These are phyloP conservation scores for Elysia chlorotica DNA, from an alignment of 1,140 invertebrate genomes.

Conservation along the genomic window DNA sequence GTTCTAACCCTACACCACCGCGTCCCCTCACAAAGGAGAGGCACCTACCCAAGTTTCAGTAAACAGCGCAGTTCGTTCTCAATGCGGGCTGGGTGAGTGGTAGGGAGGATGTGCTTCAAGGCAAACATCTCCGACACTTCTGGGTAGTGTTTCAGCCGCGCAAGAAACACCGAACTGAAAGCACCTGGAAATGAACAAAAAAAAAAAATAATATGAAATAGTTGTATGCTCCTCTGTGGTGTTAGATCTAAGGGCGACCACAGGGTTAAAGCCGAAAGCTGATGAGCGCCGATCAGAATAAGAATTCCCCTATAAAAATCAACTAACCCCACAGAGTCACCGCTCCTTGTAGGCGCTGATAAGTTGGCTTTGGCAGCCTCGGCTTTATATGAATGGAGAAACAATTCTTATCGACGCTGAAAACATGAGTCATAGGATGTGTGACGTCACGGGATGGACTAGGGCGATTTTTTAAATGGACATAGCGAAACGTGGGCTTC, in stretches of 20 bases:
- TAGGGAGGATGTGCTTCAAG: constrained; percentile 82
- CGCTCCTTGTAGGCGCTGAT: neutral
- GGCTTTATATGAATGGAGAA: neutral
- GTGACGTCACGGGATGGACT: too few species aligned
- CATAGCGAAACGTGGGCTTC: too few species aligned
- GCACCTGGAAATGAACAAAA: constrained; percentile 67
- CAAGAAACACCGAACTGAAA: constrained; percentile 81
- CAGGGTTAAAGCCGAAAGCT: too few species aligned
- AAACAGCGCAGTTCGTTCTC: constrained; percentile 80
- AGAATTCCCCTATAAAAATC: too few species aligned
- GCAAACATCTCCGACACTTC: constrained; percentile 69
- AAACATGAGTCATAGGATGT: too few species aligned
- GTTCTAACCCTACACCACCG: too few species aligned
- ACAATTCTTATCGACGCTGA: neutral
- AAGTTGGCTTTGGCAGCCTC: neutral
- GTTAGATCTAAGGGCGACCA: too few species aligned
- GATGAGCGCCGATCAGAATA: neutral
- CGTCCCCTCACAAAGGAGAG: too few species aligned
- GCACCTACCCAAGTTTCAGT: constrained; percentile 75
- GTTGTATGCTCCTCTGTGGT: neutral
- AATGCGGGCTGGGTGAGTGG: constrained; percentile 77
- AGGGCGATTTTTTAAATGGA: too few species aligned
- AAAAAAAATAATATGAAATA: neutral
- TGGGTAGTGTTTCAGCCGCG: constrained; percentile 68
- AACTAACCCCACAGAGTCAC: neutral